A percentile compares a stretch with the other conserved stretches of the same genome.
Evolutionary conservation across 1,140 invertebrate genomes (phyloP).

Genomic region (Eurosta solidaginis): DNA sequence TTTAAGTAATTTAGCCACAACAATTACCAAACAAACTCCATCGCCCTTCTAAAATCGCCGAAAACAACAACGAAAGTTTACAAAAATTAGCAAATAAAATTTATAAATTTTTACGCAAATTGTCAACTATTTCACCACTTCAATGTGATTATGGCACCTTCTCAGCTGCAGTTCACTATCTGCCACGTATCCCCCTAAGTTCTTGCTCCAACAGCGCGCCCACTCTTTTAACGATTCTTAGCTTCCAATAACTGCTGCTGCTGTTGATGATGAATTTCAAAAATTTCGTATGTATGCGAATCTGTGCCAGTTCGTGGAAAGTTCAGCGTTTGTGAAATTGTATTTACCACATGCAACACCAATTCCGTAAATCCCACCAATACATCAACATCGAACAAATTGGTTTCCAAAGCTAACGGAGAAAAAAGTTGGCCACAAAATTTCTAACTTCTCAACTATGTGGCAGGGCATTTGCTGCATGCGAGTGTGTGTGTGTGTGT

Average conservation of each 20-base stretch:
- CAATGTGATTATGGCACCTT: slow-evolving; percentile 11
- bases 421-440: slow-evolving; percentile 10
- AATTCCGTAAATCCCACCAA: not conserved
- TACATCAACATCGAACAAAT: not conserved
- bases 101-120: not conserved
- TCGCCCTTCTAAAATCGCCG: not conserved
- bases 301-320: not conserved
- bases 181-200: not conserved
- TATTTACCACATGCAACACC: not conserved
- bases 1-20: not conserved
- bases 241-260: not conserved
- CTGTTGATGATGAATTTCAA: slow-evolving; percentile 13
- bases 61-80: not conserved
- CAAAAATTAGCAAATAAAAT: not conserved
- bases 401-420: not conserved
- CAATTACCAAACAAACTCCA: not conserved
- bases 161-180: not conserved
- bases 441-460: not conserved
- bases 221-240: not conserved
- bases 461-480: not conserved
- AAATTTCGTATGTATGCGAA: not conserved
- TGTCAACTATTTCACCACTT: not conserved
- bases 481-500: not conserved
- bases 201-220: not conserved
- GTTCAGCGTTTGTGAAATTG: not conserved